Evolutionary conservation across 53 echinoderm and acorn worm species (phyloP), one percentile per base, ranked within the genome.

Genomic region (Astropecten irregularis): DNA sequence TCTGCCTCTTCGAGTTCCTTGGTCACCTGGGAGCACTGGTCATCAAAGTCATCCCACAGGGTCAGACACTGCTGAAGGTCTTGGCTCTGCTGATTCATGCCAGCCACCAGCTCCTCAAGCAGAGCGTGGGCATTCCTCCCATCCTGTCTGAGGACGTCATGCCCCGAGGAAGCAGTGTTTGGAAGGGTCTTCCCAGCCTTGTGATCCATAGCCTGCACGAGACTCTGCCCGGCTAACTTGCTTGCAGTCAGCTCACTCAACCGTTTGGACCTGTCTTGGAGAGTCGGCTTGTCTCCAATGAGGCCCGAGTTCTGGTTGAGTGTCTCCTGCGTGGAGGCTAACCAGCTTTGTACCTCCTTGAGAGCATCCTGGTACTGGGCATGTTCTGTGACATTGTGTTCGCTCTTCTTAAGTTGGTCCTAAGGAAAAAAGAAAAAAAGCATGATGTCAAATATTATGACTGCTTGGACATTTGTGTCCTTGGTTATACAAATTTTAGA

Each of bases 351-450:
- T 65, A 93, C 88, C 36, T 82, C 84, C 3, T 66, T 70, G 19
- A 70, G 73, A 39, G 85, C 82, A n/a, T 87, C 88, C 25, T 69
- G 79, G 84, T 87, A 85, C 46, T 90, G 87, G 73, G 88, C 69
- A 68, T 93, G 93, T 3, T 93, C 90, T 14, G 47, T 48, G 21
- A 70, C 61, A 66, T 87, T 87, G 54, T 71, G 69, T 22, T 90
- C 90, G 55, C 87, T 87, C 35, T 77, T 84, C 54, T 88, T 93
- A 1, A 90, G 81, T 21, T 71, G 84, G 37, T 93, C 93, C 93
- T 93, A 16, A 5, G 55, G n/a, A n/a, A 70, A 25, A 3, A 65
- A 35, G 53, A 4, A 57, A 3, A 69, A 40, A 69, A 44, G 9
- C 3, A 40, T 69, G 19, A 40, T 9, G 15, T 4, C 19, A 68